These are phyloP conservation scores for Pogonophryne albipinna DNA, from an alignment of 2,797 vertebrate species.

Conservation along the genomic window DNA sequence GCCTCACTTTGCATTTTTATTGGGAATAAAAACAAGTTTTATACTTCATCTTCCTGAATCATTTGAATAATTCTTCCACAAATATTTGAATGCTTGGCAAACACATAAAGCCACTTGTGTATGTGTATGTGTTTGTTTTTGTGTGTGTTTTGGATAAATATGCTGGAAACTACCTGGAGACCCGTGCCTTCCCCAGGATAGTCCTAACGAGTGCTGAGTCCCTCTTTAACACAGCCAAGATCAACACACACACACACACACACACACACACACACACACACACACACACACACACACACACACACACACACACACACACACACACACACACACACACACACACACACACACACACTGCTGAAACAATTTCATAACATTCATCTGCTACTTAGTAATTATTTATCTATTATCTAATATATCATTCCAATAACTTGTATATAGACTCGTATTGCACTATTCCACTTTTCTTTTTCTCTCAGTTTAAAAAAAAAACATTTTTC, in stretches of 20 bases:
- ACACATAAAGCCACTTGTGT: conserved; percentile 6
- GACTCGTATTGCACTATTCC: no score
- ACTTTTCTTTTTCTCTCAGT: no score
- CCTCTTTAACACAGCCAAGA: conserved; percentile 51
- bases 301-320: conserved; percentile 43
- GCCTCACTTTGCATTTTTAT: conserved; percentile 28
- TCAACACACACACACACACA: conserved; percentile 48
- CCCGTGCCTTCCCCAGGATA: conserved; percentile 32
- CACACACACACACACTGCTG: conserved; percentile 32
- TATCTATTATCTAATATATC: no score
- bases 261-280: no score
- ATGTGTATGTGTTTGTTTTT: background rate
- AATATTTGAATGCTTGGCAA: conserved; percentile 7
- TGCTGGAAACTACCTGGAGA: conserved; percentile 50
- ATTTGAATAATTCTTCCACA: conserved; percentile 22
- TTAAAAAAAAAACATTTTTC: no score
- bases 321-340: conserved; percentile 67
- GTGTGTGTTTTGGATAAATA: conserved; percentile 64
- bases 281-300: no score
- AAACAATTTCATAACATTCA: no score
- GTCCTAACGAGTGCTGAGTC: conserved; percentile 42
- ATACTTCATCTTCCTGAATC: conserved; percentile 8
- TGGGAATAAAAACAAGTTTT: conserved; percentile 4
- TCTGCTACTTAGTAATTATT: no score
- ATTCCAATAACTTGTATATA: no score